Base-by-base conservation (phyloP, 1,140 invertebrate genomes). In the Bombus haemorrhoidalis region DNA sequence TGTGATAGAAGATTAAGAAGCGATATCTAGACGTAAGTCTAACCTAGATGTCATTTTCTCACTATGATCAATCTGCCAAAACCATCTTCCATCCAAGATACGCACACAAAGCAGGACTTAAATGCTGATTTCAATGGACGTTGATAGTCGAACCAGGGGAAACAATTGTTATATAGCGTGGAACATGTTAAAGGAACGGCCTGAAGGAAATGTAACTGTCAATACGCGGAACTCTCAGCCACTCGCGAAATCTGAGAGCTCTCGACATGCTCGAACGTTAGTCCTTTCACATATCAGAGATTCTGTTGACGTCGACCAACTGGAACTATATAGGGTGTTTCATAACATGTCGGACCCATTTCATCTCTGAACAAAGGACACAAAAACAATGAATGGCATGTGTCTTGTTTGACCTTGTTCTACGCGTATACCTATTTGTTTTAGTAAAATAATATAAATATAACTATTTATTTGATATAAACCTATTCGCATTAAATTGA, bases 161-260 rank as follows among this genome's bases (percentile, higher is more conserved):
- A 73, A 74, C 80, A 59, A 43, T 62, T 32, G 80, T 47, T 57
- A 71, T 57, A 28, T 59, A 64, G 28, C 10, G 32, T 43, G 34
- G 53, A 79, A 79, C 75, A 79, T 32, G 82, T 84, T 78, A 53
- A 79, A 68, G 59, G 75, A 59, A 75, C 41, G 13, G 25, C 43
- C 28, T n/a, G n/a, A 28, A 83, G 66, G 57, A 84, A 84, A 84
- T 84, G 75, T 71, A 84, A 84, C 82, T 84, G 82, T 79, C 82
- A 71, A 79, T 84, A 84, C 32, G 62, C 64, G 82, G 53, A 84
- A 84, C 66, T 71, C 53, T 66, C 75, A 71, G 66, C 47, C 82
- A 79, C 39, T 84, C 37, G 82, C 75, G 82, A 71, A 84, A 84
- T 84, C 82, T 71, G 75, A 84, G 82, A 37, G 82, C 66, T 22